Conservation (phyloP, 1,140 invertebrate genomes). For the Triops longicaudatus region DNA sequence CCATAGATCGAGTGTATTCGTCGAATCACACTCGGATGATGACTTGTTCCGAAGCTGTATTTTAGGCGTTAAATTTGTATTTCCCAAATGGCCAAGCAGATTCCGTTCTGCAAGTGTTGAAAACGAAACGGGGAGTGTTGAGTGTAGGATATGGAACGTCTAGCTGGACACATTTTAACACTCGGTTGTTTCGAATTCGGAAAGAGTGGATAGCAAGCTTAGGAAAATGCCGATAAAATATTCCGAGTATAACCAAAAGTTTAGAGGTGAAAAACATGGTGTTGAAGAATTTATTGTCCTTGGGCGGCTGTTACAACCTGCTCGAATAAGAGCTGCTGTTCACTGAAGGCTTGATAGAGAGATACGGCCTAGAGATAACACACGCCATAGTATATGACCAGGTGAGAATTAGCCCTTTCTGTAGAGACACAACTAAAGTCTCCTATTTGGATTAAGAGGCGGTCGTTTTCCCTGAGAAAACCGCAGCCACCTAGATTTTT, state of each 20-base stretch:
- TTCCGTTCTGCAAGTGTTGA: too few species aligned
- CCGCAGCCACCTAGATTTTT: neutral
- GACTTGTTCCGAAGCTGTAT: neutral
- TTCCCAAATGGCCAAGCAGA: too few species aligned
- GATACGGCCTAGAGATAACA: slow-evolving; percentile 6
- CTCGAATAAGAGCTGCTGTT: neutral
- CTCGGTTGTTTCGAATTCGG: neutral
- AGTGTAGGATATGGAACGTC: too few species aligned
- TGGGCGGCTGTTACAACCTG: neutral
- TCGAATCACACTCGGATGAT: neutral
- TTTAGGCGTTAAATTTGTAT: too few species aligned
- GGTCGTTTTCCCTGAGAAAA: neutral
- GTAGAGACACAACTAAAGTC: neutral
- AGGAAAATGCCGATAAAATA: neutral
- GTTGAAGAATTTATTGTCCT: neutral
- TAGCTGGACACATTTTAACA: neutral
- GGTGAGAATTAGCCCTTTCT: slow-evolving; percentile 3
- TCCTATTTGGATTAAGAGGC: too few species aligned
- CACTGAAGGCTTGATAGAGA: neutral
- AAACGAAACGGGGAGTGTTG: too few species aligned
- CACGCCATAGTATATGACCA: neutral
- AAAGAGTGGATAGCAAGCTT: neutral
- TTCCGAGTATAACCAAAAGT: neutral
- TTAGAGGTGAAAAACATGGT: neutral
- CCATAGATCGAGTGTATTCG: too few species aligned